Conservation (phyloP, 1,140 invertebrate species). For the Wiebesia pumilae region DNA sequence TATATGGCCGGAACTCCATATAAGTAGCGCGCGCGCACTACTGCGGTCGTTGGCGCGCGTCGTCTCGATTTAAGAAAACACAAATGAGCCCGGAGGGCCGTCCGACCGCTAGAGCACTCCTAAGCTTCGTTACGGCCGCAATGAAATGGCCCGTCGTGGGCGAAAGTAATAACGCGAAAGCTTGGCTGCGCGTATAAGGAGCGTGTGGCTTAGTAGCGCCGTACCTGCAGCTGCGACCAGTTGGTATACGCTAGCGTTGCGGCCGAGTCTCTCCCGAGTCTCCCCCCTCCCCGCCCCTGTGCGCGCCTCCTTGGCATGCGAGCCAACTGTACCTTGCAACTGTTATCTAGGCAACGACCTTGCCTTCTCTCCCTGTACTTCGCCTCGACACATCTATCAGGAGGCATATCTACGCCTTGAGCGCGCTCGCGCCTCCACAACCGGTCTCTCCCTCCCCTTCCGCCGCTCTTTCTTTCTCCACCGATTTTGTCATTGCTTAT, state of each 20-base stretch:
- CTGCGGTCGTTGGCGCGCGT: background rate
- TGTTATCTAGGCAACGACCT: conserved; percentile 71
- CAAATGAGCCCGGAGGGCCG: background rate
- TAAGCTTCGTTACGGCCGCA: background rate
- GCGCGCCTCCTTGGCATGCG: conserved; percentile 52
- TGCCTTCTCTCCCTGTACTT: conserved; percentile 55
- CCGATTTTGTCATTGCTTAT: conserved; percentile 31
- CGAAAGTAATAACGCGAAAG: background rate
- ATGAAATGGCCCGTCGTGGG: background rate
- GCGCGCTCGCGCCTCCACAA: conserved; percentile 8
- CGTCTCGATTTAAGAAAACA: conserved; percentile 6
- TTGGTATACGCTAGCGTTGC: background rate
- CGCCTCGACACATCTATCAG: conserved; percentile 22
- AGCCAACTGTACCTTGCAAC: conserved; percentile 68
- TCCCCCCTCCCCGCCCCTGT: background rate
- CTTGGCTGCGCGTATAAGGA: background rate
- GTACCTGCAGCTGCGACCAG: background rate
- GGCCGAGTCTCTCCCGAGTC: background rate
- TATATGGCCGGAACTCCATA: background rate
- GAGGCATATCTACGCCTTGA: background rate
- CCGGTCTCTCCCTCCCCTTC: conserved; percentile 5
- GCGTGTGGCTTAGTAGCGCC: background rate
- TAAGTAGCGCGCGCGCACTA: no score
- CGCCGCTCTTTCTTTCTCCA: background rate
- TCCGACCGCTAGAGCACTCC: background rate